Conservation (phyloP, 2,888 invertebrate species). For the Phyllotreta cruciferae region DNA sequence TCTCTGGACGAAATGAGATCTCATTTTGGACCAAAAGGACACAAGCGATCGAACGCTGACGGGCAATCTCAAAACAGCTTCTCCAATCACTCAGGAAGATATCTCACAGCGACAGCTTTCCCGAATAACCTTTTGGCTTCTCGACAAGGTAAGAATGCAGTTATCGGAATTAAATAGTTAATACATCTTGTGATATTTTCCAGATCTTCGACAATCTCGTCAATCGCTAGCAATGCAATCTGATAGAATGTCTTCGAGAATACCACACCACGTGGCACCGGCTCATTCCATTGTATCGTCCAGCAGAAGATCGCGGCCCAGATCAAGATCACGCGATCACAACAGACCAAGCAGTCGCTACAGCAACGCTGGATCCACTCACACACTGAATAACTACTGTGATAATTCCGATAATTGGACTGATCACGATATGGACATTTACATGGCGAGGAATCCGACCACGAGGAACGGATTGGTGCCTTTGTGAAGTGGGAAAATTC, state of each 20-base stretch:
- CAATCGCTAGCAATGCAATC: constrained; percentile 85
- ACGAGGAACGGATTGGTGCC: constrained; percentile 85
- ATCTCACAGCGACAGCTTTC: constrained; percentile 69
- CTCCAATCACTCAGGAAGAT: constrained; percentile 81
- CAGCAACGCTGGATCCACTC: constrained; percentile 79
- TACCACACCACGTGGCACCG: constrained; percentile 68
- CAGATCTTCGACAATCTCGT: constrained; percentile 84
- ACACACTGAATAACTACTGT: constrained; percentile 84
- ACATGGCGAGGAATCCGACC: constrained; percentile 91
- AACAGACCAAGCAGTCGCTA: constrained; percentile 78
- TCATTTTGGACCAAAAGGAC: constrained; percentile 74
- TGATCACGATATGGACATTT: constrained; percentile 95
- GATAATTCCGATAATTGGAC: constrained; percentile 94
- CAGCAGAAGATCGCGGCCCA: constrained; percentile 71
- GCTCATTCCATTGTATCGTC: constrained; percentile 63
- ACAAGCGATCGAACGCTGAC: constrained; percentile 79
- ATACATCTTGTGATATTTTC: constrained; percentile 43
- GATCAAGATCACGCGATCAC: constrained; percentile 78
- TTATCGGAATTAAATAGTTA: background rate
- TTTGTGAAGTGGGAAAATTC: constrained; percentile 61
- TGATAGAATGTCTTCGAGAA: constrained; percentile 78
- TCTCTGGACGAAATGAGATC: constrained; percentile 78
- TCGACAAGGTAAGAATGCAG: constrained; percentile 65
- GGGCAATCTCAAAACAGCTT: constrained; percentile 91
- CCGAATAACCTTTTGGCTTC: constrained; percentile 80